phyloP scores from a whole-genome alignment of 2,113 vertebrate genomes.

The Oreotrochilus melanogaster region DNA sequence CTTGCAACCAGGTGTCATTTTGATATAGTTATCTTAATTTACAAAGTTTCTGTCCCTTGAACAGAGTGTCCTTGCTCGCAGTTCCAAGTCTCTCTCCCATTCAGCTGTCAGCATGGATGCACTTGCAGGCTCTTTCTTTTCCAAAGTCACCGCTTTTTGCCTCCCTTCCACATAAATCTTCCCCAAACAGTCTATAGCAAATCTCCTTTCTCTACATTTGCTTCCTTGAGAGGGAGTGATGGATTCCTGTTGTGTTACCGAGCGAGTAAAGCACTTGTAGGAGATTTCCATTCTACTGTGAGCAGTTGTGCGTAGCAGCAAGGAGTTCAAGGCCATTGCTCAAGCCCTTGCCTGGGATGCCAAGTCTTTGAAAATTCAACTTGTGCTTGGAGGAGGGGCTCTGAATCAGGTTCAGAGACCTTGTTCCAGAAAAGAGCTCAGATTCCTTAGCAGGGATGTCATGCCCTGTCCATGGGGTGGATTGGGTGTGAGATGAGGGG shows the following conservation, averaged over 20 bases:
- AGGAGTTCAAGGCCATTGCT: not conserved
- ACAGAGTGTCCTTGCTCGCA: not conserved
- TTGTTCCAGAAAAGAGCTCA: not conserved
- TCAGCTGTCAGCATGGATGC: not conserved
- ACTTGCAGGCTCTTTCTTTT: not conserved
- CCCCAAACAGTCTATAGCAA: not conserved
- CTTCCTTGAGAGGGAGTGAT: not conserved
- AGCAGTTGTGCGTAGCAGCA: not conserved
- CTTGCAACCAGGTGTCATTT: conserved; percentile 5
- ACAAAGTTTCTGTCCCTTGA: conserved; percentile 16
- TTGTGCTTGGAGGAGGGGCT: not conserved
- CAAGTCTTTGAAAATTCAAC: not conserved
- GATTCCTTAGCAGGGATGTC: not conserved
- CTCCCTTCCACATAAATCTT: conserved; percentile 45
- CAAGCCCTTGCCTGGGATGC: not conserved
- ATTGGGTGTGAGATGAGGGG: not conserved
- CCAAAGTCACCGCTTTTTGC: not conserved
- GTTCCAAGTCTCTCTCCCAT: not conserved
- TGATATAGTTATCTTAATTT: conserved; percentile 30
- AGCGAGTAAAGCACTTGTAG: not conserved
- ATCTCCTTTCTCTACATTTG: not conserved
- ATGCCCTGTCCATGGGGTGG: not conserved
- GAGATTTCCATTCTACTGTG: conserved; percentile 21
- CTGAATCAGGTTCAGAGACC: not conserved
- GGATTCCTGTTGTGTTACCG: not conserved